phyloP scores from a whole-genome alignment of 2,113 vertebrate genomes.

The Piliocolobus tephrosceles region DNA sequence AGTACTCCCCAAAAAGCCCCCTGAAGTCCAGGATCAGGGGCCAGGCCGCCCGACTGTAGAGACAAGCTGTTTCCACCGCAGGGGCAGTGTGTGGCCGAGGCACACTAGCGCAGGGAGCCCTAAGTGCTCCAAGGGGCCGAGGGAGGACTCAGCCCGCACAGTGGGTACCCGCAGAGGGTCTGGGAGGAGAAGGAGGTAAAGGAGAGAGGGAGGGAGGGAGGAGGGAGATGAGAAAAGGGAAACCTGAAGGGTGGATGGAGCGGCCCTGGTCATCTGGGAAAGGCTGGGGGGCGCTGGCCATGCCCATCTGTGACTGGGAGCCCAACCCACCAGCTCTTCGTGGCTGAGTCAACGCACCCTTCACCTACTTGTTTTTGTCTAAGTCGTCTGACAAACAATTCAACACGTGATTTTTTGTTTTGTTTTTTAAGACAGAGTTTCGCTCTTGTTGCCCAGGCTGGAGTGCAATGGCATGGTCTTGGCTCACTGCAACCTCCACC shows the following conservation, averaged over 20 bases:
- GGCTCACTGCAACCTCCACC: too few relatives aligned
- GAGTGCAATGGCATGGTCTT: too few relatives aligned
- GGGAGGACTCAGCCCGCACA: too few relatives aligned
- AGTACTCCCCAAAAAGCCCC: background rate
- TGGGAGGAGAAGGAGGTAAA: background rate
- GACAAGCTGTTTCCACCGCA: too few relatives aligned
- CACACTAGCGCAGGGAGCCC: rapidly evolving
- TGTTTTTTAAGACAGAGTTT: too few relatives aligned
- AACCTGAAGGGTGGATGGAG: rapidly evolving
- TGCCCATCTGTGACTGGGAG: background rate
- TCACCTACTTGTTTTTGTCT: background rate
- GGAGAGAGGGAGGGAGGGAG: background rate
- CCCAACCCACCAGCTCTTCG: rapidly evolving
- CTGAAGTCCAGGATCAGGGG: background rate
- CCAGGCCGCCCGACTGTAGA: too few relatives aligned
- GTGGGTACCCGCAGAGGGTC: background rate
- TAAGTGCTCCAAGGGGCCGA: background rate
- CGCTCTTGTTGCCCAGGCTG: too few relatives aligned
- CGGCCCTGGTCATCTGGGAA: rapidly evolving
- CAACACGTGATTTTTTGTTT: background rate
- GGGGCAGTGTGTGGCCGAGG: background rate
- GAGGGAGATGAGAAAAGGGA: background rate
- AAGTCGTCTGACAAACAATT: background rate
- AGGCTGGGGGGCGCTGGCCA: too few relatives aligned
- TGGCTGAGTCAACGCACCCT: background rate